phyloP scores from a whole-genome alignment of 2,797 vertebrate genomes.

The Aselliscus stoliczkanus region DNA sequence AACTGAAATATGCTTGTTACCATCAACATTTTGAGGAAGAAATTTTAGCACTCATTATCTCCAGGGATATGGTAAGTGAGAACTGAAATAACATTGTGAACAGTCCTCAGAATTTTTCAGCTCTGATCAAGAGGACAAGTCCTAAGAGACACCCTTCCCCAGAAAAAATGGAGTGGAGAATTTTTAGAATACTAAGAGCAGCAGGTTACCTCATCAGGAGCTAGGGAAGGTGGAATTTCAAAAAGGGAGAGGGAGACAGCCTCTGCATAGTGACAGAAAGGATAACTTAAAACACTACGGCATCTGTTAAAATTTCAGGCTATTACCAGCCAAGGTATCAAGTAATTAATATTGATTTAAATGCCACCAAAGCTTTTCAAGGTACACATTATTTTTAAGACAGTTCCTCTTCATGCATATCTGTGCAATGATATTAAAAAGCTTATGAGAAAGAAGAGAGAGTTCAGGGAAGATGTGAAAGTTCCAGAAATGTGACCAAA shows the following conservation, averaged over 20 bases:
- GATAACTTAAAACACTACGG: not conserved
- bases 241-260: not conserved
- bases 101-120: conserved; percentile 50
- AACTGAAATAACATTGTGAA: conserved; percentile 64
- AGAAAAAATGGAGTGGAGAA: conserved; percentile 21
- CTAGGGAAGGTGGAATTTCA: conserved; percentile 38
- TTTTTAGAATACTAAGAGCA: conserved; percentile 49
- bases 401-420: not conserved
- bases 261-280: not conserved
- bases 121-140: conserved; percentile 47
- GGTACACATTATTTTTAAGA: not conserved
- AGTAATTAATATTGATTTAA: conserved; percentile 40
- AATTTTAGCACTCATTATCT: conserved; percentile 62
- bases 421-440: not conserved
- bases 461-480: not conserved
- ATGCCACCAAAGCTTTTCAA: conserved; percentile 29
- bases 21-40: conserved; percentile 32
- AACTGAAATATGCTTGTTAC: conserved; percentile 50
- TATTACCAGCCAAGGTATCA: not conserved
- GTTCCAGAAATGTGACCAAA: not conserved
- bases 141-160: conserved; percentile 34
- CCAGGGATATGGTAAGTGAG: conserved; percentile 42
- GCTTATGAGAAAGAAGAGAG: not conserved
- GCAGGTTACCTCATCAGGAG: conserved; percentile 34
- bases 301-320: conserved; percentile 11